phyloP scores from a whole-genome alignment of 2,888 invertebrate species.

The Oxytorus armatus region DNA sequence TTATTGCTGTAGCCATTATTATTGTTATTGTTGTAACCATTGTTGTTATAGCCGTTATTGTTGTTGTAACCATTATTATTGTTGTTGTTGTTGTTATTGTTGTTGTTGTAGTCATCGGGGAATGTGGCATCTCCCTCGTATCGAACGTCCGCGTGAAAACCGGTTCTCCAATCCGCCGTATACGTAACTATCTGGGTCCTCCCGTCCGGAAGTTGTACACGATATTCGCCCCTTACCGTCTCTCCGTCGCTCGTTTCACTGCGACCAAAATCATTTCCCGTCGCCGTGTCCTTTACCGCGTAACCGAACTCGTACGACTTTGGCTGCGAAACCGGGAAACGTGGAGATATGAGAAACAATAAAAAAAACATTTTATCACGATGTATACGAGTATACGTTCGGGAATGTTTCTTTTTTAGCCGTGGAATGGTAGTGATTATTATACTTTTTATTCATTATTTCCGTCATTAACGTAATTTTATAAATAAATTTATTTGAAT shows the following conservation, averaged over 20 bases:
- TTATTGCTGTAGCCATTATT: slow-evolving; percentile 57
- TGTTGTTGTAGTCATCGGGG: slow-evolving; percentile 86
- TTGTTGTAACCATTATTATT: slow-evolving; percentile 72
- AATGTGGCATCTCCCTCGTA: slow-evolving; percentile 90
- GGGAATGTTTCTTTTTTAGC: too few relatives aligned
- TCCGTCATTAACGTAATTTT: too few relatives aligned
- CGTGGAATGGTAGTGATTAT: too few relatives aligned
- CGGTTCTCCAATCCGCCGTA: slow-evolving; percentile 92
- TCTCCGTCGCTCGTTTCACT: slow-evolving; percentile 91
- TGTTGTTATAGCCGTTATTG: slow-evolving; percentile 68
- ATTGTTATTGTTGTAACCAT: slow-evolving; percentile 68
- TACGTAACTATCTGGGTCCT: slow-evolving; percentile 89
- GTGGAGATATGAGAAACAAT: background rate
- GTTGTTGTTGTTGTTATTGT: slow-evolving; percentile 79
- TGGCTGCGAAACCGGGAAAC: slow-evolving; percentile 85
- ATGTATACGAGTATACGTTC: too few relatives aligned
- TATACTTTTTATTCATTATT: too few relatives aligned
- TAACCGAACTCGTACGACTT: slow-evolving; percentile 93
- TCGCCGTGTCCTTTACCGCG: slow-evolving; percentile 91
- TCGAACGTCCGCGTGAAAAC: slow-evolving; percentile 91
- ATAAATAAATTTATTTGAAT: too few relatives aligned
- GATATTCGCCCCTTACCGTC: slow-evolving; percentile 88
- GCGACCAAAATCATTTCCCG: slow-evolving; percentile 90
- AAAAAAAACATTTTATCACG: too few relatives aligned
- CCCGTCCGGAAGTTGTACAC: slow-evolving; percentile 87